phyloP scores from a whole-genome alignment of 1,140 invertebrate genomes.

The Daktulosphaira vitifoliae region DNA sequence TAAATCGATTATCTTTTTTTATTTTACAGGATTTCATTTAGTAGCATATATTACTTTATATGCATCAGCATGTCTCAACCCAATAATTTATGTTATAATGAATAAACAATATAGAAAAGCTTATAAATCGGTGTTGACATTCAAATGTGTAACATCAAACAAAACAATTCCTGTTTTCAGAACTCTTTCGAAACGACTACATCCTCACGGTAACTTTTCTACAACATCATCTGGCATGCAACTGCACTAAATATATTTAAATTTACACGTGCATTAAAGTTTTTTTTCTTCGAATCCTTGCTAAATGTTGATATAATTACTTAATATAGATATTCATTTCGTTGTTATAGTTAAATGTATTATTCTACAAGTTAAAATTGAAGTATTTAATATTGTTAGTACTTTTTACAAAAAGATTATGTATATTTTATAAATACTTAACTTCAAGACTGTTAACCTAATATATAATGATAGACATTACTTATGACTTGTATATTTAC shows the following conservation, averaged over 20 bases:
- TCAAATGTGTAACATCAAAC: not conserved
- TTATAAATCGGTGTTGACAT: conserved; percentile 46
- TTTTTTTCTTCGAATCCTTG: too few species aligned
- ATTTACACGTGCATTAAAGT: too few species aligned
- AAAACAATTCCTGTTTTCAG: conserved; percentile 11
- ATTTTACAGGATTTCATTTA: conserved; percentile 47
- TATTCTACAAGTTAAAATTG: too few species aligned
- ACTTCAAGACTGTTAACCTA: not conserved
- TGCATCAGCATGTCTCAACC: conserved; percentile 50
- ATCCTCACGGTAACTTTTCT: conserved; percentile 16
- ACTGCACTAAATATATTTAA: not conserved
- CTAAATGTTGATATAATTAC: too few species aligned
- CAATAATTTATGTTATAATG: conserved; percentile 53
- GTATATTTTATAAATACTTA: not conserved
- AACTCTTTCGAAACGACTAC: conserved; percentile 14
- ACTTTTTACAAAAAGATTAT: too few species aligned
- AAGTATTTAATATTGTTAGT: too few species aligned
- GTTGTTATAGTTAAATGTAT: too few species aligned
- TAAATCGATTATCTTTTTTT: too few species aligned
- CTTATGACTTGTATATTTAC: too few species aligned
- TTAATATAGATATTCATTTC: too few species aligned
- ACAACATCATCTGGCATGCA: not conserved
- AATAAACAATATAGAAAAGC: conserved; percentile 52
- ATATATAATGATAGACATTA: too few species aligned
- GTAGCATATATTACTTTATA: conserved; percentile 51